Evolutionary conservation across 2,113 vertebrate species (phyloP), one percentile per base, ranked within the genome.

Genomic region (Upupa epops): DNA sequence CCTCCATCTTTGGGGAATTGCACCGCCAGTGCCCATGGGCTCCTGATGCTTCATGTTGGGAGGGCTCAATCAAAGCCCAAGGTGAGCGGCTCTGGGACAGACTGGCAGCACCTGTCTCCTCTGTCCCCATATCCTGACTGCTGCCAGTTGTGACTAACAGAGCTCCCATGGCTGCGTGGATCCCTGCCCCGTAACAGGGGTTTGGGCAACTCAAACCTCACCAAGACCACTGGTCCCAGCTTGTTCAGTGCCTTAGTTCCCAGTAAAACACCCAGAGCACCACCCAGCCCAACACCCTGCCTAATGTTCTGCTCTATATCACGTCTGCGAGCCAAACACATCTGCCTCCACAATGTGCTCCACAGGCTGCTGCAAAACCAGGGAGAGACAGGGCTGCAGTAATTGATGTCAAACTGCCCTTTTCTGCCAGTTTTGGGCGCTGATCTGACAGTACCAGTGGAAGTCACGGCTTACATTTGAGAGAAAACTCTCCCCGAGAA

Each of bases 321-420:
- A 83, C 31, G 18, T 55, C 91, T 59, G 73, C 4, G 26, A 94
- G 73, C 31, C 86, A 49, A 92, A 65, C 74, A 9, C 73, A 8
- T 51, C 63, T n/a, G 83, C 40, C 82, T 90, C 46, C 4, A 7
- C 58, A 81, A 69, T 7, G 8, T 71, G 6, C 65, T 72, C 61
- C 68, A 16, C 2, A 0, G 79, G 65, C 31, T 92, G 74, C 92
- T 65, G 73, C 16, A 22, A 94, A 87, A 48, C 3, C 52, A 21
- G 71, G 58, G 26, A 45, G 68, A 90, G 86, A 81, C 60, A 56
- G 84, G 37, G 2, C 68, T 75, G 16, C 56, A 56, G 78, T 80
- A 94, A 80, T 48, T 89, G 84, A 52, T 94, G 89, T 94, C 91
- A 94, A 80, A 48, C 82, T 66, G 85, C 20, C 78, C 83, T 72